A percentile compares a stretch with the other conserved stretches of the same genome.
Conservation (phyloP, 2,888 invertebrate species). For the Liodrosophila aerea region DNA sequence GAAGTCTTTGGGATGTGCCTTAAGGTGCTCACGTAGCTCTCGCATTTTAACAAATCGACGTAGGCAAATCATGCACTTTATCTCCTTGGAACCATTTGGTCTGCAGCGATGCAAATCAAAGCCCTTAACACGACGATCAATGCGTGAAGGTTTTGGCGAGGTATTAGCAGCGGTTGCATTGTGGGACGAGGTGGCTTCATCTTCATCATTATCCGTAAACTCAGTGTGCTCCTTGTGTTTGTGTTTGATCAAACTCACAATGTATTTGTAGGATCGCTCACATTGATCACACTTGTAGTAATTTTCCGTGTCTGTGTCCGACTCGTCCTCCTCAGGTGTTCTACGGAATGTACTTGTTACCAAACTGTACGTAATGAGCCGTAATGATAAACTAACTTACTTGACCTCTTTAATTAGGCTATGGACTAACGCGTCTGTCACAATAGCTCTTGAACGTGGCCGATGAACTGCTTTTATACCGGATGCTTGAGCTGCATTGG, state of each 20-base stretch:
- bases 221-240: slow-evolving; percentile 45
- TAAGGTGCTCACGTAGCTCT: slow-evolving; percentile 76
- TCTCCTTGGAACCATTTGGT: slow-evolving; percentile 79
- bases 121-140: slow-evolving; percentile 53
- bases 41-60: slow-evolving; percentile 77
- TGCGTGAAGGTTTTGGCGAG: slow-evolving; percentile 47
- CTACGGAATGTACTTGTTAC: slow-evolving; percentile 13
- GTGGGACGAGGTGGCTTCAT: slow-evolving; percentile 29
- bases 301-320: slow-evolving; percentile 39
- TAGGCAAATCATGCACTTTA: slow-evolving; percentile 81
- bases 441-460: slow-evolving; percentile 17
- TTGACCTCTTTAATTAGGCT: slow-evolving; percentile 54
- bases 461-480: not conserved
- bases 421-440: slow-evolving; percentile 54
- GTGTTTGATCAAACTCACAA: slow-evolving; percentile 64
- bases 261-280: slow-evolving; percentile 56
- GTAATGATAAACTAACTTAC: slow-evolving; percentile 23
- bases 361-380: not conserved
- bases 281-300: slow-evolving; percentile 66
- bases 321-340: slow-evolving; percentile 56
- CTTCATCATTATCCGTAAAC: slow-evolving; percentile 40
- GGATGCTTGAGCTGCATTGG: not conserved
- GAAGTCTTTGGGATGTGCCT: slow-evolving; percentile 58
- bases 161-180: slow-evolving; percentile 14
- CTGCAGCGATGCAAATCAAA: slow-evolving; percentile 73